A percentile compares a stretch with the other conserved stretches of the same genome.
These are phyloP conservation scores for Parnassius glacialis DNA, from an alignment of 2,888 invertebrate species.

Conservation along the genomic window DNA sequence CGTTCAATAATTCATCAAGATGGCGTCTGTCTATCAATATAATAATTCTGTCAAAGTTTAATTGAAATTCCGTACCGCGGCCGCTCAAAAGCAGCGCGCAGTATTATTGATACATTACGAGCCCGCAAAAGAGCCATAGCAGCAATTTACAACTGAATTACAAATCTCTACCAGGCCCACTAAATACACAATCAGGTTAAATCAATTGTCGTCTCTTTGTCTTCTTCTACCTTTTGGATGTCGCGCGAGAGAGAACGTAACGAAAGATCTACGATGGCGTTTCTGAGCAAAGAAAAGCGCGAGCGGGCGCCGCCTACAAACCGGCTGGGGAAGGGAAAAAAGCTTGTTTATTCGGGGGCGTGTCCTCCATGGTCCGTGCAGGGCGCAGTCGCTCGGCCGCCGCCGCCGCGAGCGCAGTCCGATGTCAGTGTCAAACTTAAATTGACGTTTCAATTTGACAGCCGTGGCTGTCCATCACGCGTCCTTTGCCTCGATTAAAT, in stretches of 20 bases:
- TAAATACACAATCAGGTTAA: conserved; percentile 76
- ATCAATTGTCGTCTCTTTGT: conserved; percentile 60
- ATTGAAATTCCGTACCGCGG: conserved; percentile 70
- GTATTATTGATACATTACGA: conserved; percentile 79
- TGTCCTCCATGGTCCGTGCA: conserved; percentile 46
- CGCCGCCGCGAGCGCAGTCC: conserved; percentile 63
- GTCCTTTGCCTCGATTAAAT: conserved; percentile 20
- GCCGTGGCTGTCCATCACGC: conserved; percentile 46
- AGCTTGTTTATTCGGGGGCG: conserved; percentile 73
- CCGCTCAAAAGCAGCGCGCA: conserved; percentile 55
- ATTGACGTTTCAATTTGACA: conserved; percentile 67
- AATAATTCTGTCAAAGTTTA: conserved; percentile 79
- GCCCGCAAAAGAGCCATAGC: conserved; percentile 70
- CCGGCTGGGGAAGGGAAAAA: conserved; percentile 61
- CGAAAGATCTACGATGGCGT: conserved; percentile 39
- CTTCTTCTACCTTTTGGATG: conserved; percentile 36
- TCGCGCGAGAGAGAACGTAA: conserved; percentile 39
- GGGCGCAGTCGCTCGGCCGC: conserved; percentile 65
- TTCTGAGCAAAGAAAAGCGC: conserved; percentile 51
- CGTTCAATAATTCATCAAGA: conserved; percentile 68
- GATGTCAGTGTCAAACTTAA: conserved; percentile 36
- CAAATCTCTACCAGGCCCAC: conserved; percentile 72
- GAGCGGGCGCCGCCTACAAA: conserved; percentile 62
- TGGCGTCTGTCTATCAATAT: conserved; percentile 71
- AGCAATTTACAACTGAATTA: conserved; percentile 78